Evolutionary conservation across 2,888 invertebrate genomes (phyloP).

Genomic region (Orthosia cruda): DNA sequence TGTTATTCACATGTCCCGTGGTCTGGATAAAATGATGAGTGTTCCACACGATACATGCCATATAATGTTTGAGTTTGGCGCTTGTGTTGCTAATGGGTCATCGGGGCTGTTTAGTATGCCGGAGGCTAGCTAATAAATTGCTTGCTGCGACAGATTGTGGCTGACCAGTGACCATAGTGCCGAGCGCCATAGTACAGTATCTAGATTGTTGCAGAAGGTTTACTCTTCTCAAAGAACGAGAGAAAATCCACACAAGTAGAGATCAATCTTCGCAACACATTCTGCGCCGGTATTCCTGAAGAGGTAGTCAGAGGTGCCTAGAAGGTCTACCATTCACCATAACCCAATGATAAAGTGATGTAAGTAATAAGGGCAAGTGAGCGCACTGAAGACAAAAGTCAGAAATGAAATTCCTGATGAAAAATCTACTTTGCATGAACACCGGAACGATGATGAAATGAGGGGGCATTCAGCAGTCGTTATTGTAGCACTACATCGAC

Average conservation of each 20-base stretch:
- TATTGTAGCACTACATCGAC: no score
- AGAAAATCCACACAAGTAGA: no score
- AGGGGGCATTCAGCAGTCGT: no score
- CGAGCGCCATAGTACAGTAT: neutral
- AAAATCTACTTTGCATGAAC: no score
- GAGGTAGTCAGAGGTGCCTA: neutral
- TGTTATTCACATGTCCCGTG: neutral
- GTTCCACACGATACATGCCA: neutral
- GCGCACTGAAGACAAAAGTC: no score
- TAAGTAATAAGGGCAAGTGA: no score
- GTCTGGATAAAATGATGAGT: neutral
- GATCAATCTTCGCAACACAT: neutral
- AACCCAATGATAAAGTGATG: no score
- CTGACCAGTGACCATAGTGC: constrained; percentile 2
- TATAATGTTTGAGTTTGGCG: neutral
- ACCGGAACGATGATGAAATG: no score
- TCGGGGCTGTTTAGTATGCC: constrained; percentile 25
- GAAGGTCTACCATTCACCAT: no score
- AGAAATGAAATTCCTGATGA: no score
- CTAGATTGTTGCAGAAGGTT: constrained; percentile 15
- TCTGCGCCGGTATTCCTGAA: neutral
- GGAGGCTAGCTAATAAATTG: constrained; percentile 28
- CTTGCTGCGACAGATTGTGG: constrained; percentile 27
- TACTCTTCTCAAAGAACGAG: neutral
- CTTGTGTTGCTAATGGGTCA: constrained; percentile 25